A percentile compares a stretch with the other conserved stretches of the same genome.
phyloP scores from a whole-genome alignment of 2,797 vertebrate species.

The Gymnothorax reevesii region DNA sequence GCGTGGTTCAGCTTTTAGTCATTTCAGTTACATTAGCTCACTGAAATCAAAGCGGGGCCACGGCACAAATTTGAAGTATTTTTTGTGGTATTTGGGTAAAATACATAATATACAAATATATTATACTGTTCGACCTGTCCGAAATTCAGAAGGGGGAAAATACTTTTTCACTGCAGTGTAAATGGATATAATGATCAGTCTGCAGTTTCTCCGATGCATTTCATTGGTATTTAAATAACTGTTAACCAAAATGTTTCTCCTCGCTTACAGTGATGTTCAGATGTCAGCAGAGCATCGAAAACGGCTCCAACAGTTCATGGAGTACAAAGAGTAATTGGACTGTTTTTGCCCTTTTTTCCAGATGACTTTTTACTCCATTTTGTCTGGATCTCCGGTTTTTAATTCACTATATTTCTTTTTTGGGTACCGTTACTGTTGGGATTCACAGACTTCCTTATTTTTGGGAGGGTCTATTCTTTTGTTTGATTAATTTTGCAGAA shows the following conservation, averaged over 20 bases:
- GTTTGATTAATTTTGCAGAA: background rate
- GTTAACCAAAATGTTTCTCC: conserved; percentile 56
- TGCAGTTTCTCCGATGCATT: background rate
- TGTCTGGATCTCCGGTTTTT: no score
- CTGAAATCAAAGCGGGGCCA: no score
- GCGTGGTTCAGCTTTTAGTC: no score
- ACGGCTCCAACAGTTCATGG: conserved; percentile 93
- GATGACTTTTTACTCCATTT: background rate
- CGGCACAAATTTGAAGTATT: no score
- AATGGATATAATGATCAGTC: background rate
- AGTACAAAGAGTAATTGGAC: conserved; percentile 89
- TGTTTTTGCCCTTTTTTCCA: background rate
- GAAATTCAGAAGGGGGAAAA: no score
- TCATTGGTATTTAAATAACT: background rate
- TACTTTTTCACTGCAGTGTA: background rate
- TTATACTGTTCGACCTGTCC: no score
- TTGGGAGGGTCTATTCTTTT: background rate
- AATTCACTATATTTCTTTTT: background rate
- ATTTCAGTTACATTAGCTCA: no score
- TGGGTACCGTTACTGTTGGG: background rate
- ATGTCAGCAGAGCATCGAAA: conserved; percentile 91
- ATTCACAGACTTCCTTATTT: background rate
- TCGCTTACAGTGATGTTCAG: conserved; percentile 82
- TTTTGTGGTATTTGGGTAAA: no score
- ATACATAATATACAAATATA: no score